These are phyloP conservation scores for Alces alces DNA, from an alignment of 2,113 vertebrate genomes.

Conservation along the genomic window DNA sequence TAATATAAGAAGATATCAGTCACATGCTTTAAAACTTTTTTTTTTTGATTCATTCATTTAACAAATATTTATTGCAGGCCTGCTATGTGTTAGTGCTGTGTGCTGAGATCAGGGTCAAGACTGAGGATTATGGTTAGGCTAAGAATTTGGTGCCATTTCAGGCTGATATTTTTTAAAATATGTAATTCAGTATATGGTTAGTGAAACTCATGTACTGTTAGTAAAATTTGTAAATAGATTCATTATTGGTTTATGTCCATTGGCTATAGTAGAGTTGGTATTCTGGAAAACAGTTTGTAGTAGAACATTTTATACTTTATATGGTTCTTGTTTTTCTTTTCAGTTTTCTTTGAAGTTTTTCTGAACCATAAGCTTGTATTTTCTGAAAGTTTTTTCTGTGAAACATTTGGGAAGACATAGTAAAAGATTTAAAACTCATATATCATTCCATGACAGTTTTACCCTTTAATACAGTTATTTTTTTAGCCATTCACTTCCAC, in stretches of 20 bases:
- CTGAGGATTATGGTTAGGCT: not conserved
- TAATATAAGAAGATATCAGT: slow-evolving; percentile 48
- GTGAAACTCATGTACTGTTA: not conserved
- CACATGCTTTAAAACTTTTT: slow-evolving; percentile 30
- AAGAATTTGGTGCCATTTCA: slow-evolving; percentile 18
- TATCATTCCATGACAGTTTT: not conserved
- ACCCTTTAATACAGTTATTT: not conserved
- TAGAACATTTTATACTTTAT: not conserved
- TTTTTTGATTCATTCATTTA: slow-evolving; percentile 21
- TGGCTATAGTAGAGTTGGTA: not conserved
- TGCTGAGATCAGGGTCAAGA: slow-evolving; percentile 8
- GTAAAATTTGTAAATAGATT: not conserved
- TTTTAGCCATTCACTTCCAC: not conserved
- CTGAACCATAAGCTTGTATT: slow-evolving; percentile 6
- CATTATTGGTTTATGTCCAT: not conserved
- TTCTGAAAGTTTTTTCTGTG: slow-evolving; percentile 27
- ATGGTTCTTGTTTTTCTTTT: not conserved
- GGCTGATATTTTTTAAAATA: not conserved
- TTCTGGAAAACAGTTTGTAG: not conserved
- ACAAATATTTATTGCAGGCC: slow-evolving; percentile 53
- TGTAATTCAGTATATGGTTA: not conserved
- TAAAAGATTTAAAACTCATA: not conserved
- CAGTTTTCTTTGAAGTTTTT: slow-evolving; percentile 11
- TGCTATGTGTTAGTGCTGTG: slow-evolving; percentile 35
- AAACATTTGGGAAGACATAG: not conserved